Conservation (phyloP, 2,888 invertebrate genomes). For the Actias luna region DNA sequence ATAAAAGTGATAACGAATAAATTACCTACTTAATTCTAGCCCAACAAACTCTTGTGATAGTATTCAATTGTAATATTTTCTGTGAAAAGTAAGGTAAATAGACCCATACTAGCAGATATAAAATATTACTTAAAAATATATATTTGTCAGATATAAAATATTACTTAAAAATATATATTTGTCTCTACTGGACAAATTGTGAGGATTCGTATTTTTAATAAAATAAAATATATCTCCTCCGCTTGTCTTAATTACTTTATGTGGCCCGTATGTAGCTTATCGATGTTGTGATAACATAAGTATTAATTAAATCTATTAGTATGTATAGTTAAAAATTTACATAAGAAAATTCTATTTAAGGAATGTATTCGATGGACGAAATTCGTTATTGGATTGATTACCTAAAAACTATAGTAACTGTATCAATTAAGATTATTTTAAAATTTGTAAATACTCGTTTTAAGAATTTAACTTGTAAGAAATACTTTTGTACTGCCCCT, state of each 20-base stretch:
- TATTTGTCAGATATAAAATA: too few species aligned
- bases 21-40: too few species aligned
- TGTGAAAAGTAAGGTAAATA: too few species aligned
- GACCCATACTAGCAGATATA: too few species aligned
- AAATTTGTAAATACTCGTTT: constrained; percentile 25
- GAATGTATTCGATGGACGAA: neutral
- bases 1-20: too few species aligned
- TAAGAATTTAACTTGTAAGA: neutral
- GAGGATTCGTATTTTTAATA: constrained; percentile 76
- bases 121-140: too few species aligned
- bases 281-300: constrained; percentile 59
- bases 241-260: constrained; percentile 53
- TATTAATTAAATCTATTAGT: constrained; percentile 11
- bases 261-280: constrained; percentile 30
- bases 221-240: constrained; percentile 75
- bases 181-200: constrained; percentile 54
- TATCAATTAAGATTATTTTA: constrained; percentile 18
- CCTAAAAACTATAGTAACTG: neutral
- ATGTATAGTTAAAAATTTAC: neutral
- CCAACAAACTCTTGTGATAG: too few species aligned
- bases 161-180: constrained; percentile 1
- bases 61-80: too few species aligned
- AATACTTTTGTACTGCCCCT: constrained; percentile 18
- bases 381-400: constrained; percentile 1
- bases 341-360: neutral